These are phyloP conservation scores for Serripes groenlandicus DNA, from an alignment of 2,888 invertebrate genomes.

Conservation along the genomic window DNA sequence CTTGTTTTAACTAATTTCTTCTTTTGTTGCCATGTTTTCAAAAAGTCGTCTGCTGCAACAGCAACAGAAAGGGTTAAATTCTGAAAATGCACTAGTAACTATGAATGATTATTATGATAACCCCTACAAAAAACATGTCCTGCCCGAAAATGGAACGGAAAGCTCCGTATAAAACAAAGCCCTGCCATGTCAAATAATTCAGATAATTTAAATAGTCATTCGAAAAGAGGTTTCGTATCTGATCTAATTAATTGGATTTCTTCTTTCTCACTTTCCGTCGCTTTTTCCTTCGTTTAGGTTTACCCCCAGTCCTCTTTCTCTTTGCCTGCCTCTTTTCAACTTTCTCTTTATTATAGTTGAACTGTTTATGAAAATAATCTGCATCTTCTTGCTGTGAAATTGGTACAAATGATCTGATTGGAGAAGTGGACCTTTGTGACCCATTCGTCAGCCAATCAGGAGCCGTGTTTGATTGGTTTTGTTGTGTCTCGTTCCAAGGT, in stretches of 20 bases:
- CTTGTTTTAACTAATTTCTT: too few species aligned
- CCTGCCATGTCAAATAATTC: too few species aligned
- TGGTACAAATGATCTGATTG: constrained; percentile 66
- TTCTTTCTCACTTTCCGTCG: constrained; percentile 44
- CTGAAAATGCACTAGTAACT: too few species aligned
- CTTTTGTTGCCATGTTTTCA: too few species aligned
- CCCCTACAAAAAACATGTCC: neutral
- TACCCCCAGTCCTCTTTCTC: constrained; percentile 40
- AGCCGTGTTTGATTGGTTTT: constrained; percentile 37
- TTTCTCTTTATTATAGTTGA: constrained; percentile 50
- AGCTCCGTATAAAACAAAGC: too few species aligned
- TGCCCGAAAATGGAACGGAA: too few species aligned
- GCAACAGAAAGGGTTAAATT: too few species aligned
- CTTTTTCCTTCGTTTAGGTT: constrained; percentile 33
- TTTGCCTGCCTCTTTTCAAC: constrained; percentile 53
- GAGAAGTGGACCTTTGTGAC: constrained; percentile 52
- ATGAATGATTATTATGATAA: too few species aligned
- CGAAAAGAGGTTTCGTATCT: neutral
- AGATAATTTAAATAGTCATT: too few species aligned
- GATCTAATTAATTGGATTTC: constrained; percentile 13
- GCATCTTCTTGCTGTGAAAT: constrained; percentile 61
- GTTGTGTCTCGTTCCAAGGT: constrained; percentile 52
- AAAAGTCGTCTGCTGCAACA: too few species aligned
- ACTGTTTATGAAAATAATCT: constrained; percentile 63
- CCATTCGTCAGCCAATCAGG: constrained; percentile 59